These are phyloP conservation scores for Noctua comes DNA, from an alignment of 2,888 invertebrate species.

Conservation along the genomic window DNA sequence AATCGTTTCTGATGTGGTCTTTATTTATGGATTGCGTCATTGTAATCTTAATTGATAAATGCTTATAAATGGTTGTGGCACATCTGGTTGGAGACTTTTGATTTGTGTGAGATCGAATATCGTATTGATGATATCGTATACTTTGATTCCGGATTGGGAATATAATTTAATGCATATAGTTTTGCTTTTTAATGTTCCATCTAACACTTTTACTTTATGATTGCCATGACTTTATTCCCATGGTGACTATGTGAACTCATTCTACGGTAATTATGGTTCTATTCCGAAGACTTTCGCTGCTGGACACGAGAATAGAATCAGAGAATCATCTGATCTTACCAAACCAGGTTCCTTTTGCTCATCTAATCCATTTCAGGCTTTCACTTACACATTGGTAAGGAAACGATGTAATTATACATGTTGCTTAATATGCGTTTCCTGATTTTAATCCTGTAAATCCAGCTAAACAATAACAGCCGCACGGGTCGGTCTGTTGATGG, in stretches of 20 bases:
- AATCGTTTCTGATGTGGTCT: constrained; percentile 55
- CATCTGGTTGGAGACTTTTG: constrained; percentile 20
- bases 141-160: constrained; percentile 29
- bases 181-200: constrained; percentile 35
- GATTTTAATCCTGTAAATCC: not conserved
- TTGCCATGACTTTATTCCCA: constrained; percentile 17
- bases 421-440: not conserved
- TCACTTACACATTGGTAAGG: not conserved
- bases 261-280: not conserved
- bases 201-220: constrained; percentile 27
- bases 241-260: constrained; percentile 8
- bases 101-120: constrained; percentile 42
- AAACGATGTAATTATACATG: not conserved
- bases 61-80: constrained; percentile 42
- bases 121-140: constrained; percentile 2
- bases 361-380: not conserved
- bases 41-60: constrained; percentile 64
- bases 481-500: too few species aligned
- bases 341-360: not conserved
- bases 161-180: constrained; percentile 38
- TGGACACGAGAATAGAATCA: not conserved
- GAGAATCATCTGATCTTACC: not conserved
- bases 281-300: not conserved
- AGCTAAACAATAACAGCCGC: too few species aligned
- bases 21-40: constrained; percentile 61